Percentiles rank a stretch among this genome's conserved stretches.
Evolutionary conservation across 2,797 vertebrate species (phyloP).

Genomic region (Okamejei kenojei): DNA sequence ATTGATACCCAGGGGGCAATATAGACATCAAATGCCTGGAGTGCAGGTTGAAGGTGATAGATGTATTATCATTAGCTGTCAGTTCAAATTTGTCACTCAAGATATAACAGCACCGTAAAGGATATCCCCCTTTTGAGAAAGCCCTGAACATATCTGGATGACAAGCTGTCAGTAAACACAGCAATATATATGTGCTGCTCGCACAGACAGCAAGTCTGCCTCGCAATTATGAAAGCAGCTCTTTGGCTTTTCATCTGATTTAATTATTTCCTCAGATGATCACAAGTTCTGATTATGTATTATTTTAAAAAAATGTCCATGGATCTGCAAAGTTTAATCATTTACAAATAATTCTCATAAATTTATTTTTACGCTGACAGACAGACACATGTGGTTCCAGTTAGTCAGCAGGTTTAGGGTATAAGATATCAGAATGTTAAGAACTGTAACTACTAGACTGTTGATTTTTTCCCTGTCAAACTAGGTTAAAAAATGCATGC

Average conservation of each 20-base stretch:
- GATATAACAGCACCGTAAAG: not conserved
- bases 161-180: constrained; percentile 19
- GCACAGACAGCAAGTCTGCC: not conserved
- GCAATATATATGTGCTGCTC: not conserved
- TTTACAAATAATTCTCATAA: not conserved
- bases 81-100: not conserved
- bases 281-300: not conserved
- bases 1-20: not conserved
- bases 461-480: not conserved
- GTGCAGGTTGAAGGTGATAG: constrained; percentile 23
- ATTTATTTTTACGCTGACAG: constrained; percentile 19
- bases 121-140: not conserved
- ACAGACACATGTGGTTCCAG: constrained; percentile 24
- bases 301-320: not conserved
- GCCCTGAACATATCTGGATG: not conserved
- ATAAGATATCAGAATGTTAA: not conserved
- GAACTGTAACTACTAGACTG: not conserved
- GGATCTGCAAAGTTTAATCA: not conserved
- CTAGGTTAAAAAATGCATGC: not conserved
- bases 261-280: constrained; percentile 11
- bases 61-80: constrained; percentile 13
- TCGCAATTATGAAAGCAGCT: not conserved
- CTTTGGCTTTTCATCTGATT: not conserved
- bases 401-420: not conserved
- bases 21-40: not conserved